phyloP scores from a whole-genome alignment of 1,140 invertebrate species.

The Papilio dardanus region DNA sequence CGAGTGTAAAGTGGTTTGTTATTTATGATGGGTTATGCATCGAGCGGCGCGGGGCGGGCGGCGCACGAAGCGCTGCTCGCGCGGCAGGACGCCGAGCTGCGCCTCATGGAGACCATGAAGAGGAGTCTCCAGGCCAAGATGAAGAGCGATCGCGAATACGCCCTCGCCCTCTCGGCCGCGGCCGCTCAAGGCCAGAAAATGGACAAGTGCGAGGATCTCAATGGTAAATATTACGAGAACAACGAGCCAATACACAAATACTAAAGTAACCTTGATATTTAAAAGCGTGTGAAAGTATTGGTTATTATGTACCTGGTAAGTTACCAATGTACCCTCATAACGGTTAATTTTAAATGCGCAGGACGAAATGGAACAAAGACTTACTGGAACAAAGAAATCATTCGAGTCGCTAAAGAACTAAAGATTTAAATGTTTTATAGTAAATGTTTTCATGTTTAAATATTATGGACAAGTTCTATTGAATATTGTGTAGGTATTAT shows the following conservation, averaged over 20 bases:
- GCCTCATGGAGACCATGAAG: conserved; percentile 94
- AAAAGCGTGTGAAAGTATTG: conserved; percentile 14
- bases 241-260: neutral
- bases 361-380: conserved; percentile 38
- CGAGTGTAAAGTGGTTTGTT: conserved; percentile 58
- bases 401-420: conserved; percentile 8
- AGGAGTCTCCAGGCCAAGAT: conserved; percentile 92
- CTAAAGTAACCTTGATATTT: neutral
- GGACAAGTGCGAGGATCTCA: conserved; percentile 90
- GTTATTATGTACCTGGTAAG: conserved; percentile 27
- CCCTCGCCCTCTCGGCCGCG: conserved; percentile 89
- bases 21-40: conserved; percentile 91
- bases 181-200: conserved; percentile 92
- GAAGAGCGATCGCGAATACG: conserved; percentile 96
- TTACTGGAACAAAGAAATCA: conserved; percentile 36
- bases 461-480: too few relatives aligned
- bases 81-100: conserved; percentile 95
- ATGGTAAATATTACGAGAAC: conserved; percentile 82
- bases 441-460: neutral
- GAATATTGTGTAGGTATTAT: too few relatives aligned
- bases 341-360: conserved; percentile 36
- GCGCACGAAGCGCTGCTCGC: conserved; percentile 93
- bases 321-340: conserved; percentile 33
- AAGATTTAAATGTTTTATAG: neutral
- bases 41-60: conserved; percentile 90